Percentiles rank a stretch among this genome's conserved stretches.
These are phyloP conservation scores for Oedothorax gibbosus DNA, from an alignment of 1,140 invertebrate species.

Conservation along the genomic window DNA sequence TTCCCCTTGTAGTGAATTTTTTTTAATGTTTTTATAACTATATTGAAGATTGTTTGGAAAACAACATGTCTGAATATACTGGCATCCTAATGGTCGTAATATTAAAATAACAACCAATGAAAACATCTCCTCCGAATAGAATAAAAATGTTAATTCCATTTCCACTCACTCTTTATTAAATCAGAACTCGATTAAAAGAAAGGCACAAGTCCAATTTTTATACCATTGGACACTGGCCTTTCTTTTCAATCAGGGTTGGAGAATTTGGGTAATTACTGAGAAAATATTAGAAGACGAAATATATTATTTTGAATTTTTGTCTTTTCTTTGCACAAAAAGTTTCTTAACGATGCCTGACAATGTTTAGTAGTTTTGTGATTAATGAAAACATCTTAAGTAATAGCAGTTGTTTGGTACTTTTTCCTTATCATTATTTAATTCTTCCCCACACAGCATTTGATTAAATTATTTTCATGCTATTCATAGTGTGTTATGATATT, in stretches of 20 bases:
- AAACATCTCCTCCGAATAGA: background rate
- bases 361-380: conserved; percentile 11
- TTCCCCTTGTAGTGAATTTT: background rate
- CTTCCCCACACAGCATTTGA: too few relatives aligned
- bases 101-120: conserved; percentile 44
- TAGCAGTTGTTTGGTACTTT: background rate
- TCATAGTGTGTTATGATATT: too few relatives aligned
- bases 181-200: background rate
- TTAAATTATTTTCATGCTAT: too few relatives aligned
- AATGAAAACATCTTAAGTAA: conserved; percentile 31
- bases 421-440: too few relatives aligned
- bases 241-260: background rate
- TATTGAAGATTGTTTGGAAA: background rate
- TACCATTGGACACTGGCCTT: background rate
- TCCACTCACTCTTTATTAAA: conserved; percentile 39
- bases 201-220: too few relatives aligned
- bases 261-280: conserved; percentile 15
- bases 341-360: background rate
- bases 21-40: background rate
- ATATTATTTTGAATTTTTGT: too few relatives aligned
- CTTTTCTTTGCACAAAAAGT: background rate
- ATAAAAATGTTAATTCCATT: conserved; percentile 49
- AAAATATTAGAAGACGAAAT: conserved; percentile 6
- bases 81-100: conserved; percentile 38
- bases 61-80: conserved; percentile 22